Base-by-base conservation (phyloP, 2,113 vertebrate species). In the Callorhinus ursinus region DNA sequence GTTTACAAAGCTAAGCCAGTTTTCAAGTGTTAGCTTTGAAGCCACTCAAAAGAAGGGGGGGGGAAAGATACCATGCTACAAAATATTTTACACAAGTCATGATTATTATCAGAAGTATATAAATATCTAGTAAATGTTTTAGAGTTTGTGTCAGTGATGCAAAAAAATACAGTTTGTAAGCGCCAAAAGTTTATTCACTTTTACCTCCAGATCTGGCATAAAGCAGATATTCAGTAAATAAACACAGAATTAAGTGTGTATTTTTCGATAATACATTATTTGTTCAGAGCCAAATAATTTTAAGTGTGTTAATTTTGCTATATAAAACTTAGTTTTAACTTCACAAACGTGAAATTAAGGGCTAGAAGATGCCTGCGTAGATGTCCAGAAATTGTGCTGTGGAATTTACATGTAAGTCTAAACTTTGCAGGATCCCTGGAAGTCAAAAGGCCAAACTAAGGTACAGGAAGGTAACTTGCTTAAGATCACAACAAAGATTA, bases 31-130 rank as follows among this genome's bases (percentile, higher is more conserved):
- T 96, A 55, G 21, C 31, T 88, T 87, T 88, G 28, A 96, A 33
- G 19, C 18, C 31, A 49, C 31, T 16, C 12, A 7, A 65, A 84
- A 85, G n/a, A 72, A 49, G 11, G 11, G 16, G 36, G 28, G 28
- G 28, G 28, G 28, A 77, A 79, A 57, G 1, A 76, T 77, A 59
- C 10, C 16, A 42, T 28, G 6, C 36, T 71, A 92, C 26, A 88
- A 96, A 86, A 89, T 97, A 49, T 21, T 93, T 95, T 91, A 67
- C 9, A 74, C 2, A 94, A 96, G 5, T 81, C 33, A 69, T 88
- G 55, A 67, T 33, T 53, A 80, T 79, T 77, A 85, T 72, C 33
- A 69, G 10, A 90, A 69, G 2, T n/a, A 55, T 24, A 53, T 55
- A 71, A 71, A 67, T 31, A 12, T 28, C 53, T 90, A 26, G 82